Evolutionary conservation across 2,113 vertebrate genomes (phyloP).

Genomic region (Eudyptes chrysolophus): DNA sequence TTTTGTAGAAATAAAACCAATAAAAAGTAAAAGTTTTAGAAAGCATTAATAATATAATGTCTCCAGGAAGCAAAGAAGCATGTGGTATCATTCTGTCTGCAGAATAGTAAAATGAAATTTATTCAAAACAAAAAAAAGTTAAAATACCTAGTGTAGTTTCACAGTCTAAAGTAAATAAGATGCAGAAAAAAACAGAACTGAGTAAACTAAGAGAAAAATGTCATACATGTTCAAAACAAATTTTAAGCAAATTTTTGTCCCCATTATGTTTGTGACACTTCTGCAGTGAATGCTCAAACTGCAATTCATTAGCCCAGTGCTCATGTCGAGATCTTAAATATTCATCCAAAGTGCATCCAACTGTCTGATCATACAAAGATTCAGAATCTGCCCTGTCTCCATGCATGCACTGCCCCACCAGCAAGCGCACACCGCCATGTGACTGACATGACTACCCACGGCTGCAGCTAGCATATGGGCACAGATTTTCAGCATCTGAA

Average conservation of each 20-base stretch:
- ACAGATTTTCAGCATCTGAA: not conserved
- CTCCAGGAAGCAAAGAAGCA: not conserved
- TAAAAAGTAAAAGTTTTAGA: not conserved
- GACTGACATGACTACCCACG: not conserved
- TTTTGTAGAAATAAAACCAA: not conserved
- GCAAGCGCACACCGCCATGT: not conserved
- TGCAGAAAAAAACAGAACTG: not conserved
- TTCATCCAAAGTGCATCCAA: not conserved
- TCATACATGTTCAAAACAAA: slow-evolving; percentile 9
- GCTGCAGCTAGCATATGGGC: not conserved
- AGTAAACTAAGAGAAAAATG: not conserved
- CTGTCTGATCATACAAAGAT: not conserved
- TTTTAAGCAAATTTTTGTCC: slow-evolving; percentile 39
- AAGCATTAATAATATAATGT: not conserved
- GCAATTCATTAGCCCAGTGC: slow-evolving; percentile 10
- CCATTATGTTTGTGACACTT: not conserved
- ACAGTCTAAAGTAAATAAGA: slow-evolving; percentile 10
- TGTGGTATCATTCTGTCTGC: not conserved
- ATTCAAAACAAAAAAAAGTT: not conserved
- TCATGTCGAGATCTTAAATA: not conserved
- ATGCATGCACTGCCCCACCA: not conserved
- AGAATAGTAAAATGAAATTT: not conserved
- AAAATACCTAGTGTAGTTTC: not conserved
- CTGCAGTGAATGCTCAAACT: not conserved
- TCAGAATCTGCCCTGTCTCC: not conserved